A percentile compares a stretch with the other conserved stretches of the same genome.
Evolutionary conservation across 2,888 invertebrate genomes (phyloP).

Genomic region (Uropetala carovei): DNA sequence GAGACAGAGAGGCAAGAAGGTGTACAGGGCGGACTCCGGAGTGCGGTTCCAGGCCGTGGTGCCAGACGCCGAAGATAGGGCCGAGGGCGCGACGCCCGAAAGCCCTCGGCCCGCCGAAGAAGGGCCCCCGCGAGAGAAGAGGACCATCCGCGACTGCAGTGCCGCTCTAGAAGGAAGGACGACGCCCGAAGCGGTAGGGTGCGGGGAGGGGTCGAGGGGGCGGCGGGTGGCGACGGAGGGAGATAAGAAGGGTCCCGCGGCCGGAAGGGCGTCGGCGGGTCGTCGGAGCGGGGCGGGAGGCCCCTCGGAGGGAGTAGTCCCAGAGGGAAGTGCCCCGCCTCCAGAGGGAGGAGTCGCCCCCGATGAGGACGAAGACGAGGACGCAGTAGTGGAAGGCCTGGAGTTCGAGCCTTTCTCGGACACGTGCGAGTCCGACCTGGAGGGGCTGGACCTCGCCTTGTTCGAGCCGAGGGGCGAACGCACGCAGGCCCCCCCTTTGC

Average conservation of each 20-base stretch:
- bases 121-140: background rate
- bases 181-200: no score
- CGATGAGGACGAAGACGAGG: conserved; percentile 68
- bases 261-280: conserved; percentile 12
- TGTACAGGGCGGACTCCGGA: conserved; percentile 49
- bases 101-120: background rate
- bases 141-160: conserved; percentile 12
- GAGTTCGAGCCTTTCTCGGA: conserved; percentile 79
- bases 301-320: background rate
- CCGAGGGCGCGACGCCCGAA: background rate
- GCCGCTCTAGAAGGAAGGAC: conserved; percentile 72
- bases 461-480: conserved; percentile 77
- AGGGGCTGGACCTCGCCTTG: conserved; percentile 81
- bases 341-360: background rate
- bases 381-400: conserved; percentile 76
- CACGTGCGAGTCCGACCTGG: conserved; percentile 77
- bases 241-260: background rate
- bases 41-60: conserved; percentile 51
- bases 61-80: background rate
- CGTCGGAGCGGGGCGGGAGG: background rate
- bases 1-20: conserved; percentile 44
- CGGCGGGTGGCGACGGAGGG: conserved; percentile 66
- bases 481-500: conserved; percentile 73
- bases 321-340: background rate
- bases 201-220: conserved; percentile 69